These are phyloP conservation scores for Gobius niger DNA, from an alignment of 2,113 vertebrate species.

Conservation along the genomic window DNA sequence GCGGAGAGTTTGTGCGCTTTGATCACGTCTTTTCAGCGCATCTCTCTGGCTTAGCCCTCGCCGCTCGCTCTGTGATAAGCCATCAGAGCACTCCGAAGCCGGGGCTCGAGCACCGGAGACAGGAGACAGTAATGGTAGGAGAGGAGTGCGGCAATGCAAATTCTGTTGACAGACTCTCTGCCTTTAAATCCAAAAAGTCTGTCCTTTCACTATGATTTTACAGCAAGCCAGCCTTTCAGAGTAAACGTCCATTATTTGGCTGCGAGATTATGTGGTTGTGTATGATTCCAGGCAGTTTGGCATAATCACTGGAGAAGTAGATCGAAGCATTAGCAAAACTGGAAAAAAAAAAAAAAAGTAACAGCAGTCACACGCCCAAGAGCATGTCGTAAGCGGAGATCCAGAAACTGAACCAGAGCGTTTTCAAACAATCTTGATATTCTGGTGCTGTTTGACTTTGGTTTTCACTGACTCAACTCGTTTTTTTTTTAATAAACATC, in stretches of 20 bases:
- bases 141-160: constrained; percentile 65
- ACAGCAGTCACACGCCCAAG: neutral
- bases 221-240: neutral
- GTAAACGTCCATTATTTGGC: neutral
- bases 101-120: constrained; percentile 53
- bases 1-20: constrained; percentile 71
- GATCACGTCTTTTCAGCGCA: constrained; percentile 72
- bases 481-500: too few species aligned
- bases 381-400: too few species aligned
- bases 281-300: neutral
- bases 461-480: too few species aligned
- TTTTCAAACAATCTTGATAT: too few species aligned
- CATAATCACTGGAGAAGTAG: neutral
- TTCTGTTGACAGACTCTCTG: constrained; percentile 73
- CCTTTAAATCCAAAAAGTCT: constrained; percentile 62
- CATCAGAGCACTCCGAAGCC: constrained; percentile 70
- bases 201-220: constrained; percentile 28
- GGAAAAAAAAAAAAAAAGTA: too few species aligned
- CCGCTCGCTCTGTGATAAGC: constrained; percentile 71
- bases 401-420: too few species aligned
- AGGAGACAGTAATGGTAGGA: constrained; percentile 53
- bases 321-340: neutral
- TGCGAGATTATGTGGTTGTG: neutral
- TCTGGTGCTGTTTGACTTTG: too few species aligned
- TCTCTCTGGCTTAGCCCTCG: constrained; percentile 69